Base-by-base conservation (phyloP, 2,888 invertebrate species). In the Lepas anatifera region DNA sequence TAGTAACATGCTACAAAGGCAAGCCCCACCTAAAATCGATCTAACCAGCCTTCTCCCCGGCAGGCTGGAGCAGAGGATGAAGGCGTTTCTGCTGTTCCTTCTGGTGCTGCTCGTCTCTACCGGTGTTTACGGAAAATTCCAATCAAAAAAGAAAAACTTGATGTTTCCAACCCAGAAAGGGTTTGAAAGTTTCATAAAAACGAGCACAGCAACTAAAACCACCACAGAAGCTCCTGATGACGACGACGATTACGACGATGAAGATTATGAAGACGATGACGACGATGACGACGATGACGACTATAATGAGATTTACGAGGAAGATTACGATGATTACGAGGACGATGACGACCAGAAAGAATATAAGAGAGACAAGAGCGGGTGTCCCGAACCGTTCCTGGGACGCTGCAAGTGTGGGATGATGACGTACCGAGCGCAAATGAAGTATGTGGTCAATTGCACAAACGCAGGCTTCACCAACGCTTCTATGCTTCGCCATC, bases 391-490 rank as follows among this genome's bases (percentile, higher is more conserved):
- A 1, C 71, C 73, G 25, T 76, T 76, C 70, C 32, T 73, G 63
- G 72, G 70, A 25, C 22, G 66, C 48, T 76, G 76, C 67, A 41
- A 52, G 4, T 76, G 76, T 63, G 74, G 75, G 27, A 52, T 68
- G 29, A 71, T 71, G 41, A 37, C 70, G 18, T 72, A 73, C 70
- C 72, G 70, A 6, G 67, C 63, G 1, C 58, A 50, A 8, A 69
- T 67, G 13, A 83, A 82, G 73, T 88, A 83, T 74, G 82, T 88
- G 13, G 89, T 89, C 0, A 89, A 89, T 77, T 90, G 90, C 77
- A 88, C 88, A 1, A 81, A 87, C 75, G 80, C 84, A 0, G 83
- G 83, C 2, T 85, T 89, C 75, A 82, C 77, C 1, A 82, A 84
- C 72, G 84, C 85, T 0, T 80, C 81, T 25, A 83, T 87, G 74